Conservation (phyloP, 2,797 vertebrate species). For the Agapornis canus region DNA sequence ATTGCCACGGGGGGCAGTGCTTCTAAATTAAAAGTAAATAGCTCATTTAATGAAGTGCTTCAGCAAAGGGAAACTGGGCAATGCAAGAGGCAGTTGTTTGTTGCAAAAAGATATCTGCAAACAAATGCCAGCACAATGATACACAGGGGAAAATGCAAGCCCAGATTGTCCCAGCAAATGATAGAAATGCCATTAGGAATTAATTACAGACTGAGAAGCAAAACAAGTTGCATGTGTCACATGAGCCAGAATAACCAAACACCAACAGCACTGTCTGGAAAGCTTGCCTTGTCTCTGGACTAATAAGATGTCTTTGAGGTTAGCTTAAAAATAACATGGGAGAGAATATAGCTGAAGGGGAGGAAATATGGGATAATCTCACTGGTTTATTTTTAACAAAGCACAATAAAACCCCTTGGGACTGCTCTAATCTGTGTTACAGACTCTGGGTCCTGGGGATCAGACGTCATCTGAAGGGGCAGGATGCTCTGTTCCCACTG, state of each 20-base stretch:
- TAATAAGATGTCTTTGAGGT: not conserved
- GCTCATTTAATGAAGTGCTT: constrained; percentile 64
- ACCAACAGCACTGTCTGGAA: not conserved
- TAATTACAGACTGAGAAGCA: constrained; percentile 37
- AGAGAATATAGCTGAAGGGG: not conserved
- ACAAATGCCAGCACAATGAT: not conserved
- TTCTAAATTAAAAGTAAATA: constrained; percentile 66
- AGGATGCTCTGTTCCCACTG: not conserved
- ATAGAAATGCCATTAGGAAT: constrained; percentile 42
- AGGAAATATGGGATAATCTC: constrained; percentile 6
- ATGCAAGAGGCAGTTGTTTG: constrained; percentile 16
- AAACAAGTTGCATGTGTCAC: not conserved
- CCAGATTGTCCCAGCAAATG: not conserved
- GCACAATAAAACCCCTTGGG: not conserved
- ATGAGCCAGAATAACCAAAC: not conserved
- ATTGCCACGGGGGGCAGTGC: constrained; percentile 20
- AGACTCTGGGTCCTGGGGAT: not conserved
- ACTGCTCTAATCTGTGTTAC: not conserved
- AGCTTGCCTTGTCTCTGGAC: not conserved
- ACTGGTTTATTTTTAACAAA: constrained; percentile 39
- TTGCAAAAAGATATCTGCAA: not conserved
- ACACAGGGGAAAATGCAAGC: not conserved
- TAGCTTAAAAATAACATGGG: constrained; percentile 30
- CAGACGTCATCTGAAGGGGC: not conserved
- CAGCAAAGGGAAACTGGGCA: constrained; percentile 11